phyloP scores from a whole-genome alignment of 2,113 vertebrate genomes.

The Misgurnus anguillicaudatus region DNA sequence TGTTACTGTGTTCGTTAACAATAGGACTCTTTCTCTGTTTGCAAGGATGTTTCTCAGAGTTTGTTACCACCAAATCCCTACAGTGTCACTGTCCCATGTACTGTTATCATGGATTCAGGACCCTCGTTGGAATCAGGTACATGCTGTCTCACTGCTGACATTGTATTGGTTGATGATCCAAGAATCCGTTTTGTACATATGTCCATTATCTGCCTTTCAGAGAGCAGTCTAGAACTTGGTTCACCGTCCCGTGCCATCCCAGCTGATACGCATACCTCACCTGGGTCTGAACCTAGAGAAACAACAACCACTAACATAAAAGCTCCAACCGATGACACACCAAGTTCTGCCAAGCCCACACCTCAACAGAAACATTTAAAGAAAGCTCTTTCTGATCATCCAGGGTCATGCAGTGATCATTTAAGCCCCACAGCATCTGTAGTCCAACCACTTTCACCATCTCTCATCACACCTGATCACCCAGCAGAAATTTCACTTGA shows the following conservation, averaged over 20 bases:
- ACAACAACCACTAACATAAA: background rate
- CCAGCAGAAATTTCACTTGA: conserved; percentile 1
- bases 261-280: background rate
- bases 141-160: background rate
- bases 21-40: background rate
- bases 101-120: background rate
- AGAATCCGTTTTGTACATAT: background rate
- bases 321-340: background rate
- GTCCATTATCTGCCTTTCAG: conserved; percentile 14
- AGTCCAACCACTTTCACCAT: too few species aligned
- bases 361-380: background rate
- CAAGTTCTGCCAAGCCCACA: background rate
- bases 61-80: conserved; percentile 37
- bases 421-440: background rate
- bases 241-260: background rate
- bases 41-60: conserved; percentile 63
- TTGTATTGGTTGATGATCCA: background rate
- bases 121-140: conserved; percentile 31
- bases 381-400: background rate
- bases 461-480: background rate
- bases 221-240: background rate
- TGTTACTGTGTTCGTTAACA: background rate
- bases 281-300: conserved; percentile 25
- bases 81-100: background rate
- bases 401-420: background rate